Evolutionary conservation across 2,888 invertebrate species (phyloP), one percentile per base, ranked within the genome.

Genomic region (Pyrgus malvae): DNA sequence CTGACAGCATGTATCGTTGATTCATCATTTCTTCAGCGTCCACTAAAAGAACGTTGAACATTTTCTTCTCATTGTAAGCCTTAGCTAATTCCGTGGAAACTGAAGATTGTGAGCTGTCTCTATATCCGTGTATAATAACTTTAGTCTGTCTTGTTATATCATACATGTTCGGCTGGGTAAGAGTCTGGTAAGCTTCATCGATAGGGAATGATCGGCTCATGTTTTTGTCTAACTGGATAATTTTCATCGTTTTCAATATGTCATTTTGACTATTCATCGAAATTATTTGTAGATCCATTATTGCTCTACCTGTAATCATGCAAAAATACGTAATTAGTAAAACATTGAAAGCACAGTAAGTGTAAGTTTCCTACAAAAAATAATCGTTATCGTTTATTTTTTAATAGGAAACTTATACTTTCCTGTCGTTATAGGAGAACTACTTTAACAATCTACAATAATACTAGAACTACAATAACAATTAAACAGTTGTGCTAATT

Each of bases 71-170:
- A 49, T 79, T 83, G 60, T 90, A 91, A 9, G 87, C 85, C 59
- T 78, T 69, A 2, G 88, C 90, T 50, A 91, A 72, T 55, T 83
- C 80, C 56, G 73, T 62, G 0, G 91, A 89, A 17, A 90, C 78
- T 31, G 78, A 68, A 5, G 90, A 90, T 61, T 83, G 82, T 14
- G 90, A 80, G 61, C 75, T 83, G 57, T 91, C 91, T 67, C 79
- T 86, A 56, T 78, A 91, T 46, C 91, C 91, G 59, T 91, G 91
- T 55, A 91, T 86, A 29, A 90, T 73, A 55, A 91, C 69, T 74
- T 90, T 90, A 5, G 88, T 88, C 67, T 90, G 83, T 66, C 79
- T 88, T 1, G 80, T 80, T 53, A 90, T 88, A 61, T 90, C 89
- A 55, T 82, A 90, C 56, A 77, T 63, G 1, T 70, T 64, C 0